Evolutionary conservation across 2,888 invertebrate genomes (phyloP), one percentile per base, ranked within the genome.

Genomic region (Disparrhopalites patrizii): DNA sequence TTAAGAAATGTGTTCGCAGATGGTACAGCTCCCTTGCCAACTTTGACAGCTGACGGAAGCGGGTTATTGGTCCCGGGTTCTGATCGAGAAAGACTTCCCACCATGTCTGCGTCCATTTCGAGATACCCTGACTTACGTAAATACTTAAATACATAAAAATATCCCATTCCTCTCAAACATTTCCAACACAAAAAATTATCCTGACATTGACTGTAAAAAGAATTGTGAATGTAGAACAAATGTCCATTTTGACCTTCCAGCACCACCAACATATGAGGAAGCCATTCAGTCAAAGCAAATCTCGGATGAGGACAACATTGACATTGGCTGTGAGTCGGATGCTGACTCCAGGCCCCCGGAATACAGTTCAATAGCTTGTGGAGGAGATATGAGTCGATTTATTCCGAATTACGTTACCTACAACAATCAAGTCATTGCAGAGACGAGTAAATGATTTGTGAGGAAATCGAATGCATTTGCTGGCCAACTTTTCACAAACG

Each of bases 1-100:
- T 77, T 89, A 71, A 81, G 84, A 63, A 71, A 69, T 33, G 71
- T 67, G 38, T 76, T 73, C 68, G 51, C 61, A 13, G 67, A 52
- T 33, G 69, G 67, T 31, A 69, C 58, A 50, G 70, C 54, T 33
- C 5, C 50, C 3, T 27, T 18, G 15, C 5, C 52, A 7, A 25
- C 15, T 15, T 8, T 25, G n/a, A 40, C 28, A 38, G 3, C 38
- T 7, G 28, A 28, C 25, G n/a, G 20, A 7, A 18, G 10, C n/a
- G 31, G 25, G 23, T 31, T 47, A 18, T 25, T 61, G n/a, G 51
- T 31, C 5, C 20, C 20, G 15, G 47, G 25, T 7, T 23, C 51
- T 15, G 31, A 61, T 18, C 7, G 3, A 28, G 60, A 31, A 23
- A 30, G 60, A 20, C 43, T 31, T 13, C 50, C 50, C 3, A 43